Conservation (phyloP, 2,888 invertebrate genomes). For the Rhodophaea formosa region DNA sequence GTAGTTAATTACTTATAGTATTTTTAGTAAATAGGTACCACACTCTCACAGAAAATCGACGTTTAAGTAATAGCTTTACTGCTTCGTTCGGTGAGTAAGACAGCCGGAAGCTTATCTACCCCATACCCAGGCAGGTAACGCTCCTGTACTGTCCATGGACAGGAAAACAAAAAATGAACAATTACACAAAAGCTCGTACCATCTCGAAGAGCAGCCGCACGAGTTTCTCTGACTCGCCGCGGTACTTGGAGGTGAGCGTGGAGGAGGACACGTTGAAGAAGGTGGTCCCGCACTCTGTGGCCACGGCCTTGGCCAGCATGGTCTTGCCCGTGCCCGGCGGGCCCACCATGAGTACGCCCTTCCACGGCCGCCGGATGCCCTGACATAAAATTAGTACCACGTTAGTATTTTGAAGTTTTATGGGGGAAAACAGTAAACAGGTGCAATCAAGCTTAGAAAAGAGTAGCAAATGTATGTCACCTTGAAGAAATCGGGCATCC, state of each 20-base stretch:
- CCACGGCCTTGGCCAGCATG: slow-evolving; percentile 98
- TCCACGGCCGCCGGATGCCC: slow-evolving; percentile 98
- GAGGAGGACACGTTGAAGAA: slow-evolving; percentile 99
- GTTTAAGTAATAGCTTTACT: too few relatives aligned
- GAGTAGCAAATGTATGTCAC: slow-evolving; percentile 62
- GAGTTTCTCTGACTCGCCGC: slow-evolving; percentile 99
- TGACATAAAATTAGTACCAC: slow-evolving; percentile 43
- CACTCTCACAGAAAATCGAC: too few relatives aligned
- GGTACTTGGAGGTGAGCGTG: slow-evolving; percentile 98
- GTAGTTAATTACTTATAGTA: too few relatives aligned
- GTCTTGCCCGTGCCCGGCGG: slow-evolving; percentile 97
- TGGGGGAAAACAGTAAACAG: neutral
- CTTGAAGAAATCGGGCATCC: slow-evolving; percentile 99
- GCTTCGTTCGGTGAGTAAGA: too few relatives aligned
- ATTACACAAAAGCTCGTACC: slow-evolving; percentile 74
- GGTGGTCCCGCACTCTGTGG: slow-evolving; percentile 98
- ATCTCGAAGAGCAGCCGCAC: slow-evolving; percentile 98
- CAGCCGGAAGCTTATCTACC: too few relatives aligned
- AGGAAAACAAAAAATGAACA: too few relatives aligned
- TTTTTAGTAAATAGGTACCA: too few relatives aligned
- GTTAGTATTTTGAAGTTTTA: neutral
- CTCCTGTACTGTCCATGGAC: too few relatives aligned
- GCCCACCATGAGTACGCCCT: slow-evolving; percentile 96
- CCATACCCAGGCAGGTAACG: too few relatives aligned
- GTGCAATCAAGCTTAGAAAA: too few relatives aligned